Conservation (phyloP, 2,113 vertebrate genomes). For the Romanogobio albipinnatus region DNA sequence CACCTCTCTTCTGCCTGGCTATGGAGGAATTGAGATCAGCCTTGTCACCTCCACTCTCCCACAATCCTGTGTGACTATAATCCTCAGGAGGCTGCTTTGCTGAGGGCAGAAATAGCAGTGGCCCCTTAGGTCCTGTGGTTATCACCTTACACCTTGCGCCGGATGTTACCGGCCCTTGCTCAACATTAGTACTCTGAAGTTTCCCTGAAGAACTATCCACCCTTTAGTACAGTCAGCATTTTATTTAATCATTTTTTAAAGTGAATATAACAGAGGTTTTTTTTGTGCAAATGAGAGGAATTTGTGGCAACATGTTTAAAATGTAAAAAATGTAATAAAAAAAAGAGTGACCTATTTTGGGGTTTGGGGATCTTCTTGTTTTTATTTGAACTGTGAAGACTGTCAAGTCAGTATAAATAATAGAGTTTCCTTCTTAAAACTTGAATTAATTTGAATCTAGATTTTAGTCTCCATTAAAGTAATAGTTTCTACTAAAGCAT, state of each 20-base stretch:
- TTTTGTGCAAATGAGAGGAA: not conserved
- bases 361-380: constrained; percentile 20
- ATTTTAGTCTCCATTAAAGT: not conserved
- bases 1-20: constrained; percentile 29
- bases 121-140: constrained; percentile 55
- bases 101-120: constrained; percentile 70
- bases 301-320: not conserved
- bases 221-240: not conserved
- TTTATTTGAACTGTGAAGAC: constrained; percentile 4
- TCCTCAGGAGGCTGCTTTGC: constrained; percentile 57
- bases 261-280: not conserved
- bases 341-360: not conserved
- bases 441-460: not conserved
- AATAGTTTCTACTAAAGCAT: not conserved
- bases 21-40: constrained; percentile 5
- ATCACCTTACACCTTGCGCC: constrained; percentile 56
- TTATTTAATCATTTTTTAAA: no score
- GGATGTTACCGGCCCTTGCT: constrained; percentile 56
- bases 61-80: constrained; percentile 66
- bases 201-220: not conserved
- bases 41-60: constrained; percentile 61
- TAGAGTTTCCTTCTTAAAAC: not conserved
- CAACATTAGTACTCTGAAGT: constrained; percentile 14
- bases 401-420: constrained; percentile 7
- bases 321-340: not conserved